A percentile compares a stretch with the other conserved stretches of the same genome.
These are phyloP conservation scores for Myodes glareolus DNA, from an alignment of 2,113 vertebrate genomes.

Conservation along the genomic window DNA sequence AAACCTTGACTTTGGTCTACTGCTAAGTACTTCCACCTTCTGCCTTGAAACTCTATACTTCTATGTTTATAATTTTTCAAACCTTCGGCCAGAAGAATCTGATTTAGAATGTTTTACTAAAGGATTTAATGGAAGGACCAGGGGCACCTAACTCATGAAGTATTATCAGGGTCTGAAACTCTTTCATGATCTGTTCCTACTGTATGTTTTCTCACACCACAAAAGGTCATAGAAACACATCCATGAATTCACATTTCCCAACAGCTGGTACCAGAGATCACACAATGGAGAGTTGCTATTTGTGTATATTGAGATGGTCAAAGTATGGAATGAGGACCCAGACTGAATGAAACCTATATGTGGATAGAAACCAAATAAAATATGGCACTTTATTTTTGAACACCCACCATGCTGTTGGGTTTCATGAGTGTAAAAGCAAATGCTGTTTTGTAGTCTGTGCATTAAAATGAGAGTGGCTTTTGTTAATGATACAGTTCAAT, in stretches of 20 bases:
- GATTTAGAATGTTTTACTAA: background rate
- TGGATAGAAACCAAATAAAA: background rate
- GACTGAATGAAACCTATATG: background rate
- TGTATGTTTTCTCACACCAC: background rate
- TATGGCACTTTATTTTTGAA: background rate
- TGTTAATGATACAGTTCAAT: constrained; percentile 24
- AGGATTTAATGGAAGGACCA: background rate
- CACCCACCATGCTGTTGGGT: background rate
- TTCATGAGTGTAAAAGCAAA: background rate
- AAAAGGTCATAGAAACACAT: background rate
- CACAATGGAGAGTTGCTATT: background rate
- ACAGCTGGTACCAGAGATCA: background rate
- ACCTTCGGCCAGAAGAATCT: background rate
- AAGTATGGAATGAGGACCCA: background rate
- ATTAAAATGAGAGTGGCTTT: constrained; percentile 1
- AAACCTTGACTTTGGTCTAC: background rate
- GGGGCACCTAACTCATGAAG: background rate
- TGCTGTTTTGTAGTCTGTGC: background rate
- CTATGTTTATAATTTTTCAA: background rate
- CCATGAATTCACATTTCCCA: background rate
- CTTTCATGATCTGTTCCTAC: background rate
- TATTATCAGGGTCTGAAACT: background rate
- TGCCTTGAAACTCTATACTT: background rate
- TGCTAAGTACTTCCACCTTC: background rate
- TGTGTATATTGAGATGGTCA: background rate